A percentile compares a stretch with the other conserved stretches of the same genome.
Evolutionary conservation across 64 coral and sea anemone genomes (phyloP).

Genomic region (Dendrophyllia cribrosa): DNA sequence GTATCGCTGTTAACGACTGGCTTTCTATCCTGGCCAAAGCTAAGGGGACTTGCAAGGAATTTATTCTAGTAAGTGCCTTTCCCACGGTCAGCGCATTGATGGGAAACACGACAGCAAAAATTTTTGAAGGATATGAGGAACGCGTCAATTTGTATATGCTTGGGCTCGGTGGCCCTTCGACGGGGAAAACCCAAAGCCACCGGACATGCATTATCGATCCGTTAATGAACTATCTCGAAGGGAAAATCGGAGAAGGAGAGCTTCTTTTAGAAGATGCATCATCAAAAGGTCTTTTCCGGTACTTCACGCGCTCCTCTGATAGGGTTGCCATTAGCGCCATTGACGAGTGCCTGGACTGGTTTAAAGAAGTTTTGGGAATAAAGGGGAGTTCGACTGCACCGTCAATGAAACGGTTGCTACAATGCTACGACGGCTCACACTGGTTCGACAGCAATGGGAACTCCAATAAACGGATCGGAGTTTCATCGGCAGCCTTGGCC

Average conservation of each 20-base stretch:
- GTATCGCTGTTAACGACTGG: background rate
- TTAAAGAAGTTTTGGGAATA: slow-evolving; percentile 28
- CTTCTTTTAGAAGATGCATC: slow-evolving; percentile 44
- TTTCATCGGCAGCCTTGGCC: no score
- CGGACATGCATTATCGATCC: background rate
- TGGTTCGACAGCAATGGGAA: no score
- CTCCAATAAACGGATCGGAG: no score
- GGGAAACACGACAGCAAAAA: slow-evolving; percentile 27
- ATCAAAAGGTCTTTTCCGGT: slow-evolving; percentile 22
- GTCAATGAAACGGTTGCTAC: no score
- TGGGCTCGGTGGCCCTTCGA: slow-evolving; percentile 9
- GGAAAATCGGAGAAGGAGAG: background rate
- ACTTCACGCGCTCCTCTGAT: background rate
- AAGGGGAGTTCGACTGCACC: no score
- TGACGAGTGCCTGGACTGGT: slow-evolving; percentile 32
- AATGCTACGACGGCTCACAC: no score
- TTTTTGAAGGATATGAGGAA: slow-evolving; percentile 34
- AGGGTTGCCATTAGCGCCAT: slow-evolving; percentile 28
- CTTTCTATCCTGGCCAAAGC: slow-evolving; percentile 2
- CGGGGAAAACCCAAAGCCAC: slow-evolving; percentile 14
- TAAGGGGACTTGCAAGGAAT: slow-evolving; percentile 39
- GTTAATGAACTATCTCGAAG: slow-evolving; percentile 6
- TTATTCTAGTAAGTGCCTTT: background rate
- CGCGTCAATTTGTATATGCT: slow-evolving; percentile 53
- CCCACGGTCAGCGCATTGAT: slow-evolving; percentile 42